phyloP scores from a whole-genome alignment of 2,113 vertebrate species.

The Centropus bengalensis region DNA sequence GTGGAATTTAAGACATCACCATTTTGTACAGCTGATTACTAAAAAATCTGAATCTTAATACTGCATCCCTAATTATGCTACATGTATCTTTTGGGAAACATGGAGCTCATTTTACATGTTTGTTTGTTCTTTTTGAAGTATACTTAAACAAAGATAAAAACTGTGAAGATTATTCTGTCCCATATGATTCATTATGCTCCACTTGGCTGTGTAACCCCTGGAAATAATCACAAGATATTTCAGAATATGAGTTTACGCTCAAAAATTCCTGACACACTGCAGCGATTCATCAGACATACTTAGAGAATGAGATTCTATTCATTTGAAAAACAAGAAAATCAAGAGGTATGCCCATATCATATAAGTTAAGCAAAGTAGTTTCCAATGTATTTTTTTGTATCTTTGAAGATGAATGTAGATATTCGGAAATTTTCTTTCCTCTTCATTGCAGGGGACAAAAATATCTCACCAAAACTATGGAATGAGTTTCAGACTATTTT shows the following conservation, averaged over 20 bases:
- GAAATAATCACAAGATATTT: not conserved
- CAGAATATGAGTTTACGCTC: not conserved
- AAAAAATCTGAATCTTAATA: not conserved
- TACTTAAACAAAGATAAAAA: not conserved
- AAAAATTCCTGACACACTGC: not conserved
- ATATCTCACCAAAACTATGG: not conserved
- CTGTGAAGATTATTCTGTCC: not conserved
- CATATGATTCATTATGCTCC: not conserved
- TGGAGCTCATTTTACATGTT: not conserved
- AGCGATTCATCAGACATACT: not conserved
- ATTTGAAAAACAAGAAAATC: not conserved
- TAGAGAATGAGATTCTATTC: not conserved
- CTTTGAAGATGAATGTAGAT: not conserved
- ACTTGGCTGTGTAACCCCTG: not conserved
- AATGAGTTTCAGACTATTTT: not conserved
- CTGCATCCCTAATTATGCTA: not conserved
- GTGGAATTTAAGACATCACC: not conserved
- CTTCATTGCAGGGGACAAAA: not conserved
- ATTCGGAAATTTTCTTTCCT: not conserved
- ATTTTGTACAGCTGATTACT: not conserved
- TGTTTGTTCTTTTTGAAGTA: not conserved
- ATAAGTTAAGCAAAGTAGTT: not conserved
- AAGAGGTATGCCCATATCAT: not conserved
- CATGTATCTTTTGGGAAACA: not conserved
- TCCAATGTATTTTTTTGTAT: not conserved